Conservation (phyloP, 2,113 vertebrate species). For the Podilymbus podiceps region DNA sequence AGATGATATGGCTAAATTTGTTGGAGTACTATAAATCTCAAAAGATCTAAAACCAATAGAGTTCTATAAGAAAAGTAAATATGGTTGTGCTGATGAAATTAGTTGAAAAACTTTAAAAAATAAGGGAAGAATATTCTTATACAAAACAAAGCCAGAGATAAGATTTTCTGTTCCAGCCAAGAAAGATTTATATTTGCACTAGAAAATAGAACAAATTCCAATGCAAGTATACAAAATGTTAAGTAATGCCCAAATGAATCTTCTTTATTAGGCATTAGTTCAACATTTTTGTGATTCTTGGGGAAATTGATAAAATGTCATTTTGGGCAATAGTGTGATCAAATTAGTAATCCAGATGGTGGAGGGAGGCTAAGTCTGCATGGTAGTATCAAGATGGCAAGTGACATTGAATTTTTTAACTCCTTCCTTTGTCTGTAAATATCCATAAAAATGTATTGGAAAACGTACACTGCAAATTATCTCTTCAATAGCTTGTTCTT, state of each 20-base stretch:
- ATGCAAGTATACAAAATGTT: neutral
- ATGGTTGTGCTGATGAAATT: neutral
- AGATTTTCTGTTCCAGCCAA: neutral
- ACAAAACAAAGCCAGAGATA: neutral
- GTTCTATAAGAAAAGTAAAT: neutral
- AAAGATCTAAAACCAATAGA: neutral
- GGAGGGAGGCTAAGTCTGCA: neutral
- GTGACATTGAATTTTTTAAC: neutral
- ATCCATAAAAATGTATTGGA: neutral
- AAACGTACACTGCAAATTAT: neutral
- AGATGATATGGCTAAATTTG: neutral
- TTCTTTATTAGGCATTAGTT: neutral
- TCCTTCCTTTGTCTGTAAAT: neutral
- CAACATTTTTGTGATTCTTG: neutral
- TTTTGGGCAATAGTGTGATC: neutral
- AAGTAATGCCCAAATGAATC: neutral
- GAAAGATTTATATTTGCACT: neutral
- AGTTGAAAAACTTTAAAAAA: neutral
- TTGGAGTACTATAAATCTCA: neutral
- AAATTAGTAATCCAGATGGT: neutral
- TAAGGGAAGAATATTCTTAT: neutral
- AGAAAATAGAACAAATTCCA: neutral
- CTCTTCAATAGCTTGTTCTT: neutral
- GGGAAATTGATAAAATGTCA: neutral
- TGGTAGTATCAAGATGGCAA: neutral